These are phyloP conservation scores for Vireo griseus DNA, from an alignment of 2,797 vertebrate species.

Conservation along the genomic window DNA sequence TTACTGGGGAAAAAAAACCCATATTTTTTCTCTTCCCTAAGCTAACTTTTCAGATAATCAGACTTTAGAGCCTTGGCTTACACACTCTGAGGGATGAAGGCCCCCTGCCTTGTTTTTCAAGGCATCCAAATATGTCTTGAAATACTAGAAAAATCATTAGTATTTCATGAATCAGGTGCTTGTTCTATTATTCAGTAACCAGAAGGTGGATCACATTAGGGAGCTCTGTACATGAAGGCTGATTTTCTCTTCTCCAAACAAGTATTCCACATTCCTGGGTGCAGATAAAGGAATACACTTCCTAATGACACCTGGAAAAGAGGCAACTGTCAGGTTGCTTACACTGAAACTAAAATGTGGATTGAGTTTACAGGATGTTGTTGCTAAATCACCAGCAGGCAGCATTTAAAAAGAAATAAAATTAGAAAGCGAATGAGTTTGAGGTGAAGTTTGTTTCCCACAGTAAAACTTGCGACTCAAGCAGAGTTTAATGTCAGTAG, in stretches of 20 bases:
- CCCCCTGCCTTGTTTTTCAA: background rate
- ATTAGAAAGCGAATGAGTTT: background rate
- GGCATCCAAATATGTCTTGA: background rate
- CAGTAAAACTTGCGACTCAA: background rate
- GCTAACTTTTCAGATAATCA: background rate
- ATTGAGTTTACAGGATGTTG: background rate
- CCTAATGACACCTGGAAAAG: background rate
- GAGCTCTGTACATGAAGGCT: background rate
- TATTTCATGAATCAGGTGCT: background rate
- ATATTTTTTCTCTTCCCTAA: background rate
- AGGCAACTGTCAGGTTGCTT: background rate
- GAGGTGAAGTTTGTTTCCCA: background rate
- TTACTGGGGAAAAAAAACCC: fast-evolving
- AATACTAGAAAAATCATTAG: background rate
- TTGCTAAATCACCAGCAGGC: background rate
- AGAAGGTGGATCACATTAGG: slow-evolving; percentile 13
- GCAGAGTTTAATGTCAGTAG: background rate
- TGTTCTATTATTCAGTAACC: slow-evolving; percentile 32
- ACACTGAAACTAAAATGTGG: background rate
- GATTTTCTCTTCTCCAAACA: background rate
- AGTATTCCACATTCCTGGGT: background rate
- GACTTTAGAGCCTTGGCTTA: background rate
- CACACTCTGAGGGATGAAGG: background rate
- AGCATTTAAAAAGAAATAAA: background rate
- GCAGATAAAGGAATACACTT: background rate